These are phyloP conservation scores for Eucriotettix oculatus DNA, from an alignment of 2,888 invertebrate genomes.

Conservation along the genomic window DNA sequence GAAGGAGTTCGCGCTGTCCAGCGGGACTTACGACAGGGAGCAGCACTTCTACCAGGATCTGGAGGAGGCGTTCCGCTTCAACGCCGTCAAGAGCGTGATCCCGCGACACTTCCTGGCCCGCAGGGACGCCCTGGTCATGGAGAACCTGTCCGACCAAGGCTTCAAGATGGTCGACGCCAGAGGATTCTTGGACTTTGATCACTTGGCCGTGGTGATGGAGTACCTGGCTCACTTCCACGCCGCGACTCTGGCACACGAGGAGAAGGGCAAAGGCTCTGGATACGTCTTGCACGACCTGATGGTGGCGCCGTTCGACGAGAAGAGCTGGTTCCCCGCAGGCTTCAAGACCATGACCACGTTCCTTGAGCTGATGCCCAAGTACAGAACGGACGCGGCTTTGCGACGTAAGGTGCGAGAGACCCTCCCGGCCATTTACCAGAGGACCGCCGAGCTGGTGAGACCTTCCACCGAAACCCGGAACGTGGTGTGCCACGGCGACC, in stretches of 20 bases:
- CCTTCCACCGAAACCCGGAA: slow-evolving; percentile 17
- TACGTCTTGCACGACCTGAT: background rate
- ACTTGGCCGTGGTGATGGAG: background rate
- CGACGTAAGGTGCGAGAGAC: background rate
- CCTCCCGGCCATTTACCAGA: background rate
- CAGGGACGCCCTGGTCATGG: background rate
- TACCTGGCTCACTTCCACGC: background rate
- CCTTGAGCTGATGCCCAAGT: background rate
- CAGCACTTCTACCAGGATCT: background rate
- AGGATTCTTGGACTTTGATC: background rate
- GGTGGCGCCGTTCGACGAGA: background rate
- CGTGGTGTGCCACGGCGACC: slow-evolving; percentile 27
- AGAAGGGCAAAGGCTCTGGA: background rate
- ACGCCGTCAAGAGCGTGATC: background rate
- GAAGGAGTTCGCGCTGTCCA: background rate
- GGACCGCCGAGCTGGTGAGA: background rate
- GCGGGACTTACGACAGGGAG: background rate
- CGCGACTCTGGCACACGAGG: background rate
- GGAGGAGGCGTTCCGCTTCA: background rate
- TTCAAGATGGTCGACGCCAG: background rate
- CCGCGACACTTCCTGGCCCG: background rate
- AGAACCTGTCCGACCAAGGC: background rate
- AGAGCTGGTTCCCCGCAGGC: background rate
- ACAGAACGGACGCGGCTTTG: background rate
- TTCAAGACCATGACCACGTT: background rate